Conservation (phyloP, 2,113 vertebrate species). For the Pollimyrus isidori region DNA sequence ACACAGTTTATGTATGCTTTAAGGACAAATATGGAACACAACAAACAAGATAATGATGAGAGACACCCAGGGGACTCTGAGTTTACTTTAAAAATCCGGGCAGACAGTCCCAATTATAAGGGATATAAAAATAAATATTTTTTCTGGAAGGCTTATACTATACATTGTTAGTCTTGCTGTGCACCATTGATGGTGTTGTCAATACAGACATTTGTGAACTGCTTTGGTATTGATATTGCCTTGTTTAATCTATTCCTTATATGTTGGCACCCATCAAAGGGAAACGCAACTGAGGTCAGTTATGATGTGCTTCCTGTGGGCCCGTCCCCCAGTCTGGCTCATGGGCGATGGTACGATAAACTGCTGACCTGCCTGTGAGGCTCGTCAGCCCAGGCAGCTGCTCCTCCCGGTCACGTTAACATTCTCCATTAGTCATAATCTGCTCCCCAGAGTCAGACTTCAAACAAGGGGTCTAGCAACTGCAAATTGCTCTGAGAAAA, state of each 20-base stretch:
- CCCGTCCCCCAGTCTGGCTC: conserved; percentile 46
- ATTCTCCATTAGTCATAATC: conserved; percentile 61
- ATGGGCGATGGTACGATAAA: conserved; percentile 54
- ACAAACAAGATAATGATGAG: neutral
- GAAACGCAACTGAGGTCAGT: conserved; percentile 38
- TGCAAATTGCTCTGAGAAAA: conserved; percentile 39
- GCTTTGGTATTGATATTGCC: neutral
- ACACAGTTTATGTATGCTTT: neutral
- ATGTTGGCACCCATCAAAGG: conserved; percentile 21
- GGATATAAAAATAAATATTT: neutral
- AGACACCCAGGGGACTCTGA: neutral
- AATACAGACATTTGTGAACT: neutral
- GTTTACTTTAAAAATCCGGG: neutral
- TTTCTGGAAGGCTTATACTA: neutral
- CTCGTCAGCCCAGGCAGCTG: conserved; percentile 39
- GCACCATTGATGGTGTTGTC: neutral
- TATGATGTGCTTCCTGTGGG: conserved; percentile 53
- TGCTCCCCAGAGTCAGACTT: conserved; percentile 49
- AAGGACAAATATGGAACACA: neutral
- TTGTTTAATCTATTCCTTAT: neutral
- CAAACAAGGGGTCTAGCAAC: conserved; percentile 48
- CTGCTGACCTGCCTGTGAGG: conserved; percentile 33
- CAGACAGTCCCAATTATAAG: neutral
- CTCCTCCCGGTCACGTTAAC: conserved; percentile 55
- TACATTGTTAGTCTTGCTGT: neutral